Evolutionary conservation across 1,140 invertebrate species (phyloP), one percentile per base, ranked within the genome.

Genomic region (Aphelinus certus): DNA sequence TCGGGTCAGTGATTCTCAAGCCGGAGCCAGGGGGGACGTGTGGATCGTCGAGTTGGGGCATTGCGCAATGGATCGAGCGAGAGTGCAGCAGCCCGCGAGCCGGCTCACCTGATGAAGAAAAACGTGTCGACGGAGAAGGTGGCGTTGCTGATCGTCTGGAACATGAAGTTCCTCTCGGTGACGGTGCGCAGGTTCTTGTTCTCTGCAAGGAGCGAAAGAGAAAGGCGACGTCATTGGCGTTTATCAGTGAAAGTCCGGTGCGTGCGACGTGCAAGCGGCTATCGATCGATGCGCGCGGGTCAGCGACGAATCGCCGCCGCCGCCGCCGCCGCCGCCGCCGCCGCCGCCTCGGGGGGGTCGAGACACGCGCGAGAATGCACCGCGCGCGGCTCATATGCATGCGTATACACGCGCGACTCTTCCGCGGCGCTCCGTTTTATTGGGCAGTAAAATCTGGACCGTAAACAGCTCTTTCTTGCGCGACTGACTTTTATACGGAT

Each of bases 111-210:
- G 78, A 96, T 95, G 82, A 96, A 95, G 87, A 97, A 97, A 88
- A 97, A 97, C 4, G 95, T 95, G 84, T 97, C 95, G 26, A 97
- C 96, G 56, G 95, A 95, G 83, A 96, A 95, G 2, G 94, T 95
- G 3, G 95, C 96, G 84, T 97, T 97, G 68, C 94, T 93, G 72
- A 96, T 92, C 5, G 94, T 94, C 84, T 95, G 94, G 83, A 94
- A 95, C 87, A 93, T 90, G 80, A 95, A 92, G 78, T 92, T 93
- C 69, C 93, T 89, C 83, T 96, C 94, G 2, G 93, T 93, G 76
- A 95, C 89, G 1, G 90, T 91, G 71, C 94, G 89, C 80, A 93
- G 87, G n/a, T 90, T 92, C 89, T 95, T 92, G 85, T 90, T 90
- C 76, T 90, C 90, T 90, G 84, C 49, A 49, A 76, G 65, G 72